Evolutionary conservation across 2,797 vertebrate genomes (phyloP).

Genomic region (Echeneis naucrates): DNA sequence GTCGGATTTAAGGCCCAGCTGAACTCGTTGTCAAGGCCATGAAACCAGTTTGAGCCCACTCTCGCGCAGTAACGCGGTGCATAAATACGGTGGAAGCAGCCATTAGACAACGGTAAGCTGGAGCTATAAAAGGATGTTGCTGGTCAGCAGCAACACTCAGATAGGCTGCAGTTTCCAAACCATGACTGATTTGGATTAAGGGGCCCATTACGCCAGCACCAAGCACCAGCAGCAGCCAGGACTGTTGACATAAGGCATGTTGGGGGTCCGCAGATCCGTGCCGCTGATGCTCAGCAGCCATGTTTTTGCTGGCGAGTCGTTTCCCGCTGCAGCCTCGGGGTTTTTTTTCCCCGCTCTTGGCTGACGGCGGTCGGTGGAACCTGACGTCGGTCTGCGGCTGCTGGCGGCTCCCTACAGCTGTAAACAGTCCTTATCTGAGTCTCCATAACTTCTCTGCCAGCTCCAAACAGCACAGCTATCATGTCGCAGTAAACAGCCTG

Average conservation of each 20-base stretch:
- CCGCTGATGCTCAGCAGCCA: too few species aligned
- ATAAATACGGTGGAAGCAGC: background rate
- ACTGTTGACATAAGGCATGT: background rate
- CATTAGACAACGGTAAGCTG: background rate
- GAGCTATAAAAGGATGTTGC: background rate
- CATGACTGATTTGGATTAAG: background rate
- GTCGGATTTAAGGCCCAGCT: background rate
- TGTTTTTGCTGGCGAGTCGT: too few species aligned
- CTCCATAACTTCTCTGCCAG: background rate
- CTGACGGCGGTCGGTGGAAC: too few species aligned
- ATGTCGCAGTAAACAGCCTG: background rate
- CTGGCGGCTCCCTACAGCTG: too few species aligned
- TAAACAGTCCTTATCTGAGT: too few species aligned
- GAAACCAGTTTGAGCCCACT: background rate
- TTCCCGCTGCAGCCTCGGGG: too few species aligned
- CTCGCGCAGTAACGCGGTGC: background rate
- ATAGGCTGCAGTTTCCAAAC: background rate
- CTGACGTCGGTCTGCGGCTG: too few species aligned
- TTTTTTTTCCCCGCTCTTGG: too few species aligned
- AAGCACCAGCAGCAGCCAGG: background rate
- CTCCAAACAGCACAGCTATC: background rate
- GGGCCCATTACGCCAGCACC: background rate
- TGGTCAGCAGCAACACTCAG: background rate
- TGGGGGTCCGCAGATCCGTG: too few species aligned
- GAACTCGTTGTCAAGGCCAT: background rate